phyloP scores from a whole-genome alignment of 2,797 vertebrate species.

The Lophius americanus region DNA sequence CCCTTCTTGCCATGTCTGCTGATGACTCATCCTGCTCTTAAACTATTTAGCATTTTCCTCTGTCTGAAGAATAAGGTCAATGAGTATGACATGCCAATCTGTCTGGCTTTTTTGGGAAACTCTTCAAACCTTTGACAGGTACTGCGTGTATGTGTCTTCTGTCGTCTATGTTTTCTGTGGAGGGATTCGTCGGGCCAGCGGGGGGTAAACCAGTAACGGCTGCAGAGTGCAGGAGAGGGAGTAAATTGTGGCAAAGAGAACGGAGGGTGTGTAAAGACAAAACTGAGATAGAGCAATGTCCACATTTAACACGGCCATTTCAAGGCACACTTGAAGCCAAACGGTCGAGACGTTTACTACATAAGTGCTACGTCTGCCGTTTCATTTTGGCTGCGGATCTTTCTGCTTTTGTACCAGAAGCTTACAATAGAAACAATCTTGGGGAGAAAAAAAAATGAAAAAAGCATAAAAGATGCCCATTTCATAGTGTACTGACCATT shows the following conservation, averaged over 20 bases:
- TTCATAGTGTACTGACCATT: slow-evolving; percentile 28
- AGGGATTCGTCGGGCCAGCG: not conserved
- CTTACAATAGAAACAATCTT: not conserved
- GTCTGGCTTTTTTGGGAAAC: not conserved
- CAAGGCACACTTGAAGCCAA: not conserved
- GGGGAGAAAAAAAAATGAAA: not conserved
- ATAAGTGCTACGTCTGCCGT: not conserved
- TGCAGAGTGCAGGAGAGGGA: not conserved
- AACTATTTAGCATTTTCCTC: slow-evolving; percentile 29
- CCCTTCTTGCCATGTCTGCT: not conserved
- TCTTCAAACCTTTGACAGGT: not conserved
- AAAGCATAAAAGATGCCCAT: not conserved
- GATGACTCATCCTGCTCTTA: slow-evolving; percentile 37
- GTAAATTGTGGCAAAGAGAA: not conserved
- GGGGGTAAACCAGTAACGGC: not conserved
- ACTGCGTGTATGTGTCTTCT: not conserved
- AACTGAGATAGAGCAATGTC: not conserved
- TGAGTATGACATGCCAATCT: not conserved
- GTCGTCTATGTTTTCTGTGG: not conserved
- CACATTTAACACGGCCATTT: slow-evolving; percentile 3
- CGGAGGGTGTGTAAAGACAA: not conserved
- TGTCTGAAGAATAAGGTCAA: slow-evolving; percentile 3
- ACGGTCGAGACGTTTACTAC: not conserved
- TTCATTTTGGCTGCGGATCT: not conserved
- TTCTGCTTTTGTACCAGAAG: not conserved